A percentile compares a stretch with the other conserved stretches of the same genome.
These are phyloP conservation scores for Apotomis turbidana DNA, from an alignment of 2,888 invertebrate species.

Conservation along the genomic window DNA sequence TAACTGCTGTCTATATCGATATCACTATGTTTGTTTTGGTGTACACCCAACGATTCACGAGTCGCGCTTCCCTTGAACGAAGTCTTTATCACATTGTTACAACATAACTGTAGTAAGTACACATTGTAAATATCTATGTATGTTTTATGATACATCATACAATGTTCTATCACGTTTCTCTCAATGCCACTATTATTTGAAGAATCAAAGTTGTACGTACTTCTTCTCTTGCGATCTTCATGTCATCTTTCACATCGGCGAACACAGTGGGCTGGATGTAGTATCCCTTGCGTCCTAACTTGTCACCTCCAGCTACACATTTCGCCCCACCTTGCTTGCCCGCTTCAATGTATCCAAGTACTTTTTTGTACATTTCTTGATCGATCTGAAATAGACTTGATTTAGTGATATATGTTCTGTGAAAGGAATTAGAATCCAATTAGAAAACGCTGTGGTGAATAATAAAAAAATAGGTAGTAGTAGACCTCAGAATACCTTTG, in stretches of 20 bases:
- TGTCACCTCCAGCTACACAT: constrained; percentile 90
- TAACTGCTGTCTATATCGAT: too few species aligned
- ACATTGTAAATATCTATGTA: too few species aligned
- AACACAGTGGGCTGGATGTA: constrained; percentile 92
- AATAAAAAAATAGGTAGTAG: too few species aligned
- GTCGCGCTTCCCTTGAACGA: too few species aligned
- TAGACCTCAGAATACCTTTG: too few species aligned
- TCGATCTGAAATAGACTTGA: constrained; percentile 82
- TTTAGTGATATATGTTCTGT: too few species aligned
- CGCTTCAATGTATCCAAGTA: constrained; percentile 88
- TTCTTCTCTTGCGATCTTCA: constrained; percentile 92
- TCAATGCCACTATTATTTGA: background rate
- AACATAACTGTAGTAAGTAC: background rate
- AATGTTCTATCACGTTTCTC: background rate
- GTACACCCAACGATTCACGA: too few species aligned
- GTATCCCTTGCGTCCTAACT: constrained; percentile 87
- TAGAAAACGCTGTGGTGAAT: too few species aligned
- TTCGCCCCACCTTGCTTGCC: constrained; percentile 92
- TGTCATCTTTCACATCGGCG: constrained; percentile 89
- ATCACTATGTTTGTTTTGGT: too few species aligned
- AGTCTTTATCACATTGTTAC: background rate
- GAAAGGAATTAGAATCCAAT: too few species aligned
- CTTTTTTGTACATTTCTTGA: constrained; percentile 89
- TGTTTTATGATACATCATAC: too few species aligned
- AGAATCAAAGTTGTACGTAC: constrained; percentile 63